A percentile compares a stretch with the other conserved stretches of the same genome.
phyloP scores from a whole-genome alignment of 64 coral and sea anemone genomes.

The Porites australiensis region DNA sequence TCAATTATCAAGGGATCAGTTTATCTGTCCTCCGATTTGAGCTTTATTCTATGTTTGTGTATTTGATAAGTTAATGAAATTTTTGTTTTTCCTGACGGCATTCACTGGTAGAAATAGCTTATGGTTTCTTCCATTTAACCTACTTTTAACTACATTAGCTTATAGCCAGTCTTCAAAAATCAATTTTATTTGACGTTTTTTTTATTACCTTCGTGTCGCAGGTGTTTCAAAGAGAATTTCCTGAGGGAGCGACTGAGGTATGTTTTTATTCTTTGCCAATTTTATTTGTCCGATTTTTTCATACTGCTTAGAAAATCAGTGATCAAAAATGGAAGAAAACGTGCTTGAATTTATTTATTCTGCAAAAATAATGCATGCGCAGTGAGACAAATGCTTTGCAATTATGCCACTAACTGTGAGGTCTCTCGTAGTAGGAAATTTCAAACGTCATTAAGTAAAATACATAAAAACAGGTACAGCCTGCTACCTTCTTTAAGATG shows the following conservation, averaged over 20 bases:
- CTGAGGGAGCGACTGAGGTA: constrained; percentile 88
- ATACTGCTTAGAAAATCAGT: no score
- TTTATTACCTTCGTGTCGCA: background rate
- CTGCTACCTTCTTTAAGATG: no score
- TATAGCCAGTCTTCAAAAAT: background rate
- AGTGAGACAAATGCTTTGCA: no score
- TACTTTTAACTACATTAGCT: background rate
- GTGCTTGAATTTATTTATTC: no score
- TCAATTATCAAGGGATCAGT: background rate
- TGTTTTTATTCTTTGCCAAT: background rate
- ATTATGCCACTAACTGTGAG: no score
- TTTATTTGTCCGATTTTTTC: background rate
- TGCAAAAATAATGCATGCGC: no score
- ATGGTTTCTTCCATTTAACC: no score
- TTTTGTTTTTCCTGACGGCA: background rate
- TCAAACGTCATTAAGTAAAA: no score
- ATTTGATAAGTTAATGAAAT: background rate
- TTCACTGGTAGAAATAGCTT: background rate
- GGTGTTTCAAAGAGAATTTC: constrained; percentile 88
- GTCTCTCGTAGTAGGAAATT: no score
- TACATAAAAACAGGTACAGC: no score
- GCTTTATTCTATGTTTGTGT: background rate
- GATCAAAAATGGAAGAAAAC: no score
- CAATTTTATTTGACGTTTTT: background rate
- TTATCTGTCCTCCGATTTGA: background rate